Evolutionary conservation across 1,140 invertebrate genomes (phyloP).

Genomic region (Drosophila nigromelanica): DNA sequence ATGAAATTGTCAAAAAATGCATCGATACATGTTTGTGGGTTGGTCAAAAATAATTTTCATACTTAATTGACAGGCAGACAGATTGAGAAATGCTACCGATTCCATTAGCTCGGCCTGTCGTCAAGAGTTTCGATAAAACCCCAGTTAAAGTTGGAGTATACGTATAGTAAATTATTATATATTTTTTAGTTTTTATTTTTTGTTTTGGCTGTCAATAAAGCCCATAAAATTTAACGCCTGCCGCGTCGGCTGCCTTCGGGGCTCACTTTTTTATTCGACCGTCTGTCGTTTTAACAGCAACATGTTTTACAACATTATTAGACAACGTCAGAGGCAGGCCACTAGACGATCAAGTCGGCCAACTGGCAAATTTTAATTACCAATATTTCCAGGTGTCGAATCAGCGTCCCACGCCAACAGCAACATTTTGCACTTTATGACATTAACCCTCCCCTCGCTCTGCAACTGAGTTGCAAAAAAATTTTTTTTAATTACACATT

Average conservation of each 20-base stretch:
- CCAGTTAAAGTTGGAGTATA: neutral
- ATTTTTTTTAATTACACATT: constrained; percentile 29
- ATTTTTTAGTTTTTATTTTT: constrained; percentile 13
- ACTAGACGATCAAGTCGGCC: constrained; percentile 34
- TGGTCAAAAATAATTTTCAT: constrained; percentile 64
- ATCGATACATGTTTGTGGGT: constrained; percentile 38
- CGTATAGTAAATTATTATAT: constrained; percentile 13
- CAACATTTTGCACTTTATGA: constrained; percentile 72
- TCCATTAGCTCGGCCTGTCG: constrained; percentile 64
- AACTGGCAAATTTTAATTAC: constrained; percentile 76
- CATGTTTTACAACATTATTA: constrained; percentile 81
- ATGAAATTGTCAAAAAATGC: constrained; percentile 72
- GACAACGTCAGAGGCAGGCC: constrained; percentile 53
- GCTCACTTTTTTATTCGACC: constrained; percentile 38
- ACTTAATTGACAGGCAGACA: constrained; percentile 65
- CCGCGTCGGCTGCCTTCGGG: constrained; percentile 43
- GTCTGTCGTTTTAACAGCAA: constrained; percentile 71
- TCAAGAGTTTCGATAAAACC: constrained; percentile 16
- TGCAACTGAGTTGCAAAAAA: too few species aligned
- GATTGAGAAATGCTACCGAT: constrained; percentile 61
- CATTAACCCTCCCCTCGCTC: constrained; percentile 19
- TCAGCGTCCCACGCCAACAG: constrained; percentile 60
- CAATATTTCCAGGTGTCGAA: constrained; percentile 78
- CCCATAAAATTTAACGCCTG: constrained; percentile 43
- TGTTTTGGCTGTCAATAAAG: constrained; percentile 12